phyloP scores from a whole-genome alignment of 2,797 vertebrate genomes.

The Rhyacichthys aspro region DNA sequence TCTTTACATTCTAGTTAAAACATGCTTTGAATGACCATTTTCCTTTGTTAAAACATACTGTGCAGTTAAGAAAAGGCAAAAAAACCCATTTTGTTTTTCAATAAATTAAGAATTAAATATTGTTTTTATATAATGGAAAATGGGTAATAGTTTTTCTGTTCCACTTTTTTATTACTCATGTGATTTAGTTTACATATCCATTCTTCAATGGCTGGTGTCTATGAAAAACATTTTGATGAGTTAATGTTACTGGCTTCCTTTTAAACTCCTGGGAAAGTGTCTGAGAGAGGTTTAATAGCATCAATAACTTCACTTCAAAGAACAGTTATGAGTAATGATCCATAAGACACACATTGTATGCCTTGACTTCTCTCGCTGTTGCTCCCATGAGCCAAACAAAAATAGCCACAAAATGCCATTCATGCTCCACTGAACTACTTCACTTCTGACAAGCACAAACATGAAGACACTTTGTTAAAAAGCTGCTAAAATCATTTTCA shows the following conservation, averaged over 20 bases:
- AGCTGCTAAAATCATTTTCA: conserved; percentile 30
- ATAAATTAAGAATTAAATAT: too few relatives aligned
- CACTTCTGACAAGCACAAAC: conserved; percentile 33
- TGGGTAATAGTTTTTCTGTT: too few relatives aligned
- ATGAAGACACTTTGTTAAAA: conserved; percentile 34
- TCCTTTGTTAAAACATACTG: too few relatives aligned
- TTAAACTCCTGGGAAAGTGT: neutral
- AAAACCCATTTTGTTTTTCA: too few relatives aligned
- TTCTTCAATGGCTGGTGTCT: too few relatives aligned
- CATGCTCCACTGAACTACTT: conserved; percentile 38
- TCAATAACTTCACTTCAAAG: conserved; percentile 7
- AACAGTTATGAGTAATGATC: conserved; percentile 5
- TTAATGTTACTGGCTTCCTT: neutral
- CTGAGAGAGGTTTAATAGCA: neutral
- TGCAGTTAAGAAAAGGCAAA: too few relatives aligned
- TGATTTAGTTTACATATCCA: too few relatives aligned
- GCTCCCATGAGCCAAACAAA: conserved; percentile 37
- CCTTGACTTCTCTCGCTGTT: conserved; percentile 37
- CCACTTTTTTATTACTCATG: too few relatives aligned
- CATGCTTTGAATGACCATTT: too few relatives aligned
- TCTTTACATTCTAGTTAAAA: too few relatives aligned
- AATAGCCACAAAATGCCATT: conserved; percentile 56
- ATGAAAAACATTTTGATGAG: too few relatives aligned
- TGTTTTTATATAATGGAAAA: too few relatives aligned
- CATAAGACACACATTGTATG: conserved; percentile 18